Conservation (phyloP, 2,888 invertebrate species). For the Lasius platythorax region DNA sequence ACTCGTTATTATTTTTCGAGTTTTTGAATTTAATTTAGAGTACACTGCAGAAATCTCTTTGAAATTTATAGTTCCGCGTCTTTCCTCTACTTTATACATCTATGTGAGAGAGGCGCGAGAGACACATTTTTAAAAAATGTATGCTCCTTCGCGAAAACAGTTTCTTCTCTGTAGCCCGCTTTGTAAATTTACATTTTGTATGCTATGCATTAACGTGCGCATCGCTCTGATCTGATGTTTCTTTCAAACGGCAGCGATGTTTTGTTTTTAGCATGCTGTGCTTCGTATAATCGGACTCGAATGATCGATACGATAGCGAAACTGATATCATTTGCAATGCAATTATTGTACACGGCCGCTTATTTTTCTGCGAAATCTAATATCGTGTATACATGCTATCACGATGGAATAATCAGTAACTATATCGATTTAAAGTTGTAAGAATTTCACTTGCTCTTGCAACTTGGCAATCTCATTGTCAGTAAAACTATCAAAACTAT, state of each 20-base stretch:
- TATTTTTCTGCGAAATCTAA: neutral
- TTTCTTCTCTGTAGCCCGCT: constrained; percentile 3
- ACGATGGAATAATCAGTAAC: neutral
- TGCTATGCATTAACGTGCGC: constrained; percentile 11
- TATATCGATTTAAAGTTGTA: neutral
- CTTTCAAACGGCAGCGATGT: neutral
- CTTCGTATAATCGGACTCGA: neutral
- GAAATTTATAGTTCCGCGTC: constrained; percentile 28
- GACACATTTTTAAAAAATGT: constrained; percentile 1
- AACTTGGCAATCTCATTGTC: too few species aligned
- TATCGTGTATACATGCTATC: neutral
- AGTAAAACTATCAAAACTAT: too few species aligned
- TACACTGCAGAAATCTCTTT: constrained; percentile 37
- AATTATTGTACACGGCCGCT: neutral
- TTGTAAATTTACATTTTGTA: constrained; percentile 16
- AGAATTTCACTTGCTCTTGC: too few species aligned
- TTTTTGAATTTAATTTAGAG: constrained; percentile 5
- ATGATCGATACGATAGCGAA: constrained; percentile 8
- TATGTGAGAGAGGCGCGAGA: neutral
- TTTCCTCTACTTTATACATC: neutral
- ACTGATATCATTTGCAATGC: neutral
- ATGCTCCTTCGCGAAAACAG: neutral
- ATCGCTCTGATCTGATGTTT: neutral
- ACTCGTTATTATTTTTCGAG: neutral
- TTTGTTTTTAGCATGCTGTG: neutral